These are phyloP conservation scores for Cecidostiba fungosa DNA, from an alignment of 2,888 invertebrate genomes.

Conservation along the genomic window DNA sequence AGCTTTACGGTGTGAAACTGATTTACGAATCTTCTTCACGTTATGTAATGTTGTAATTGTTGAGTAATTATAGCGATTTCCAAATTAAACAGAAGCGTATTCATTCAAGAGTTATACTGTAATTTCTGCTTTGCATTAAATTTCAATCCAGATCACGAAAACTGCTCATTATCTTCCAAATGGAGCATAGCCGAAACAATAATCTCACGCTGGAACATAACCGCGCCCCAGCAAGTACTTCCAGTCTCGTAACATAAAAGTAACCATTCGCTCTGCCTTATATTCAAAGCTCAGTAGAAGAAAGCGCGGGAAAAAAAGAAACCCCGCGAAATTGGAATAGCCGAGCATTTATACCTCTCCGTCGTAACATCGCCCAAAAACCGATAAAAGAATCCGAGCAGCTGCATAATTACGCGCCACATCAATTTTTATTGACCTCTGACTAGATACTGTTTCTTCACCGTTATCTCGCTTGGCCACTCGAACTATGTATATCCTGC, in stretches of 20 bases:
- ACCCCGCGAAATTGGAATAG: background rate
- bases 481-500: background rate
- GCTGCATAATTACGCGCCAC: slow-evolving; percentile 23
- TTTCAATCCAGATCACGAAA: background rate
- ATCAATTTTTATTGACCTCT: slow-evolving; percentile 43
- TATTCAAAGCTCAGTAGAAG: slow-evolving; percentile 5
- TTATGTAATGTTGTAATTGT: too few relatives aligned
- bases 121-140: background rate
- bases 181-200: background rate
- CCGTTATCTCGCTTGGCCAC: background rate
- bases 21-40: too few relatives aligned
- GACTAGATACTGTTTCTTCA: background rate
- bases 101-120: background rate
- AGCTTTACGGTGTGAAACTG: background rate
- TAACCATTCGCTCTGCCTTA: background rate
- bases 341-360: background rate
- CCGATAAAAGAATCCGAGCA: slow-evolving; percentile 16
- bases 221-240: background rate
- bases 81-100: background rate
- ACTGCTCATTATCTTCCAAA: background rate
- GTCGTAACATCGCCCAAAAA: background rate
- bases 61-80: too few relatives aligned
- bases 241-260: background rate
- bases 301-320: background rate
- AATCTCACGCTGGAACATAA: background rate